Evolutionary conservation across 2,113 vertebrate species (phyloP), one percentile per base, ranked within the genome.

Genomic region (Cyanoramphus novaezelandiae): DNA sequence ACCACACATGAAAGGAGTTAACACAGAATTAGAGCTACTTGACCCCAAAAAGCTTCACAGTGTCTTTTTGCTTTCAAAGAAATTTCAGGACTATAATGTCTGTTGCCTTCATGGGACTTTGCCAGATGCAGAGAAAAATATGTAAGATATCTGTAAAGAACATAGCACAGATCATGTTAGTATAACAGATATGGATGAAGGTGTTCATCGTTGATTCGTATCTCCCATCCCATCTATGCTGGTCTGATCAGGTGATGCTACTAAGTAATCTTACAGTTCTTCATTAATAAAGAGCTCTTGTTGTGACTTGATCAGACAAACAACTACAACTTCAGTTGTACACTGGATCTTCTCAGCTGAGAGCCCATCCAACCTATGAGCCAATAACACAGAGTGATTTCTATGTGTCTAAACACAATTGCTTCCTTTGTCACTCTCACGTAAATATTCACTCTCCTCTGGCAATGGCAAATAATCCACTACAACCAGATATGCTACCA

Each of bases 381-480:
- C 8, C 68, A 62, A 17, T 6, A 5, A 1, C 19, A 28, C 41
- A 52, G 0, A 0, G 25, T 23, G 27, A 84, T 43, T 39, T 60
- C 18, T 57, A 64, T 21, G 43, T n/a, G 17, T 29, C 55, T 46
- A 8, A 75, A 64, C 8, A 20, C 2, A 46, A 31, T 17, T 49
- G 7, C 25, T 77, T 80, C 11, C 39, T 84, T 39, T 17, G 4
- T 28, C 43, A 29, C 25, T 62, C 17, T 39, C 24, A 13, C 0
- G 0, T 27, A 44, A 67, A 67, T 10, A 37, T 31, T 49, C 35
- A 25, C 10, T 63, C 16, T 55, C 5, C 17, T 16, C 18, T 13
- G 8, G 16, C 21, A 83, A 33, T 13, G 11, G 50, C 41, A 84
- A 71, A 64, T 31, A 47, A 57, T 13, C 20, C 35, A 13, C 17